These are phyloP conservation scores for Pipistrellus kuhlii DNA, from an alignment of 2,797 vertebrate genomes.

Conservation along the genomic window DNA sequence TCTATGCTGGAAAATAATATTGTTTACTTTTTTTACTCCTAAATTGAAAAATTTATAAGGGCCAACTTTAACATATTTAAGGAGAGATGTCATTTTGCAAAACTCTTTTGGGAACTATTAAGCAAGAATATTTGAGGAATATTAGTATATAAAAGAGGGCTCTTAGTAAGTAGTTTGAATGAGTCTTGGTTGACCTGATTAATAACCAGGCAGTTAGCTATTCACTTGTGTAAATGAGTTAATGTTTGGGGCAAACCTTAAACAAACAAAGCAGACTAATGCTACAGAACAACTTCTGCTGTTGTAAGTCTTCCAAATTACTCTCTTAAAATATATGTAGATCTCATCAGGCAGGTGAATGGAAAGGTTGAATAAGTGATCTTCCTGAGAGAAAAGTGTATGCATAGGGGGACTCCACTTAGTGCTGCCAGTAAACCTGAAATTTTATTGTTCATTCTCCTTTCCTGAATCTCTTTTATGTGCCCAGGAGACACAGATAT, in stretches of 20 bases:
- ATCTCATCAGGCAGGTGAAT: slow-evolving; percentile 68
- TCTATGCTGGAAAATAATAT: slow-evolving; percentile 4
- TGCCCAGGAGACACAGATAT: slow-evolving; percentile 25
- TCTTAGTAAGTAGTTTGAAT: background rate
- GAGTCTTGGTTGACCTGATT: slow-evolving; percentile 39
- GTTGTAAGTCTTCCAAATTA: slow-evolving; percentile 60
- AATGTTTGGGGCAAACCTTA: slow-evolving; percentile 6
- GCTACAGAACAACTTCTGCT: background rate
- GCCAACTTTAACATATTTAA: slow-evolving; percentile 14
- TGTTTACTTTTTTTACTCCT: background rate
- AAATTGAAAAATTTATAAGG: background rate
- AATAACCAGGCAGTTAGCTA: slow-evolving; percentile 31
- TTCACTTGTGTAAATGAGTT: slow-evolving; percentile 40
- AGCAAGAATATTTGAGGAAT: slow-evolving; percentile 21
- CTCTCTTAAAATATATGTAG: slow-evolving; percentile 48
- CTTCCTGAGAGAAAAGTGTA: slow-evolving; percentile 59
- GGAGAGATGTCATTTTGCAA: background rate
- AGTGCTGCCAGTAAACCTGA: slow-evolving; percentile 56
- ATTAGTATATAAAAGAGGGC: background rate
- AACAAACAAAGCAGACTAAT: background rate
- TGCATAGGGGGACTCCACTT: slow-evolving; percentile 4
- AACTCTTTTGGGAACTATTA: slow-evolving; percentile 30
- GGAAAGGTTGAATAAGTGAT: slow-evolving; percentile 55
- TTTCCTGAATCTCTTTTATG: slow-evolving; percentile 77
- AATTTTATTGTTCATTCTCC: slow-evolving; percentile 67